These are phyloP conservation scores for Chrysotoxum bicinctum DNA, from an alignment of 2,888 invertebrate genomes.

Conservation along the genomic window DNA sequence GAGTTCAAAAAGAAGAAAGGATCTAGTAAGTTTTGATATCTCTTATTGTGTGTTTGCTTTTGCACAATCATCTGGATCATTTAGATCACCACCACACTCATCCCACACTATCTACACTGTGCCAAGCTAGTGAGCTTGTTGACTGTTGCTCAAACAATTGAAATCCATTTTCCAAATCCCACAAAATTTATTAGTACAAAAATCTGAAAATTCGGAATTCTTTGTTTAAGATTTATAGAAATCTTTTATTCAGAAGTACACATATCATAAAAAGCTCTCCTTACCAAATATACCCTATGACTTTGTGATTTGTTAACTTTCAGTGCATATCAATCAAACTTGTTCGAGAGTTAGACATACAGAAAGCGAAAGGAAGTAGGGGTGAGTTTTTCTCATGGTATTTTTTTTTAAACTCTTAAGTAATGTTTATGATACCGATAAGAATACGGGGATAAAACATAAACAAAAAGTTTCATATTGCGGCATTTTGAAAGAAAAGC, in stretches of 20 bases:
- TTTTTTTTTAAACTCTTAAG: neutral
- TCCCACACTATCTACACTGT: too few relatives aligned
- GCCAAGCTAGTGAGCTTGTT: too few relatives aligned
- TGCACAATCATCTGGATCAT: too few relatives aligned
- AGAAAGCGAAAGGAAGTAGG: neutral
- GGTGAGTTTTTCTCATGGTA: neutral
- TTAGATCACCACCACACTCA: too few relatives aligned
- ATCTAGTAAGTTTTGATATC: too few relatives aligned
- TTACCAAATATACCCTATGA: neutral
- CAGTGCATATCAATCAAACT: conserved; percentile 30
- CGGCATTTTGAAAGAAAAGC: neutral
- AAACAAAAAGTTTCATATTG: conserved; percentile 11
- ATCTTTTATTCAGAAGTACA: neutral
- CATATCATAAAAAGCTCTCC: neutral
- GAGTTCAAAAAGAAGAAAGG: too few relatives aligned
- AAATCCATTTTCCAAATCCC: too few relatives aligned
- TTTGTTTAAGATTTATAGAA: neutral
- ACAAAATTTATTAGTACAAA: too few relatives aligned
- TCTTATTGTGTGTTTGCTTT: too few relatives aligned
- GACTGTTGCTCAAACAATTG: too few relatives aligned
- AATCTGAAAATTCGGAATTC: too few relatives aligned
- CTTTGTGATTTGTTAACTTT: conserved; percentile 55
- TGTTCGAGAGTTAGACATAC: conserved; percentile 41
- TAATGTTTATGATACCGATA: neutral
- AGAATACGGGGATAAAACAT: neutral